phyloP scores from a whole-genome alignment of 1,140 invertebrate species.

The Steinernema khuongi region DNA sequence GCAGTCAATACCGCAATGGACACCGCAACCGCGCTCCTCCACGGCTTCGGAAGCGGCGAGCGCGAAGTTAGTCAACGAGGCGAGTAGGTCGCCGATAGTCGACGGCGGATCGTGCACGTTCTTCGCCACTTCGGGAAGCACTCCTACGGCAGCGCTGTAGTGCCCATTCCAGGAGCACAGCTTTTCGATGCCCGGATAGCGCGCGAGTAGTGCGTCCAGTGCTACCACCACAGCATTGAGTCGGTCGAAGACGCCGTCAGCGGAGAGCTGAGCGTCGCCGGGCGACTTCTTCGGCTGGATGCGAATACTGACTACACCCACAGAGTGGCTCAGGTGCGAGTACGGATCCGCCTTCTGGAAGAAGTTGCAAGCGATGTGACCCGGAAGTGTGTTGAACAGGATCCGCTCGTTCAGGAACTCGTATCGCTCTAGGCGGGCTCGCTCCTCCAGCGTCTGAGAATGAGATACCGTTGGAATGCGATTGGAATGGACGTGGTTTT shows the following conservation, averaged over 20 bases:
- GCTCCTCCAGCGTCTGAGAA: slow-evolving; percentile 40
- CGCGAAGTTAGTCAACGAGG: slow-evolving; percentile 51
- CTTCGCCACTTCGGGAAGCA: slow-evolving; percentile 51
- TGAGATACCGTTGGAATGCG: no score
- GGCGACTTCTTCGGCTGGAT: slow-evolving; percentile 16
- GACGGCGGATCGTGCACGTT: slow-evolving; percentile 54
- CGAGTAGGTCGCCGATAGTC: slow-evolving; percentile 53
- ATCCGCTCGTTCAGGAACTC: slow-evolving; percentile 48
- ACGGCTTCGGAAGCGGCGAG: slow-evolving; percentile 43
- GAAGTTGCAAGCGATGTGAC: slow-evolving; percentile 48
- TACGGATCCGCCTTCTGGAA: slow-evolving; percentile 42
- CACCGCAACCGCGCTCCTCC: slow-evolving; percentile 42
- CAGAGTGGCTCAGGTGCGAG: slow-evolving; percentile 41
- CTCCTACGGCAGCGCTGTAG: slow-evolving; percentile 52
- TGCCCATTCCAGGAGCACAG: slow-evolving; percentile 46
- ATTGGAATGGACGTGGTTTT: no score
- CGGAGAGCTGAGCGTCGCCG: slow-evolving; percentile 41
- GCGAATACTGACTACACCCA: slow-evolving; percentile 38
- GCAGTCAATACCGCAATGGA: slow-evolving; percentile 50
- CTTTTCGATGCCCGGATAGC: slow-evolving; percentile 50
- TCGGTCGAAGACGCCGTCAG: slow-evolving; percentile 41
- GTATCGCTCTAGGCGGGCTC: slow-evolving; percentile 35
- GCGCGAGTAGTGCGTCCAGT: slow-evolving; percentile 37
- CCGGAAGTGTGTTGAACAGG: slow-evolving; percentile 38
- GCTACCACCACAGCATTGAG: slow-evolving; percentile 42